Percentiles rank a stretch among this genome's conserved stretches.
These are phyloP conservation scores for Ondatra zibethicus DNA, from an alignment of 2,113 vertebrate species.

Conservation along the genomic window DNA sequence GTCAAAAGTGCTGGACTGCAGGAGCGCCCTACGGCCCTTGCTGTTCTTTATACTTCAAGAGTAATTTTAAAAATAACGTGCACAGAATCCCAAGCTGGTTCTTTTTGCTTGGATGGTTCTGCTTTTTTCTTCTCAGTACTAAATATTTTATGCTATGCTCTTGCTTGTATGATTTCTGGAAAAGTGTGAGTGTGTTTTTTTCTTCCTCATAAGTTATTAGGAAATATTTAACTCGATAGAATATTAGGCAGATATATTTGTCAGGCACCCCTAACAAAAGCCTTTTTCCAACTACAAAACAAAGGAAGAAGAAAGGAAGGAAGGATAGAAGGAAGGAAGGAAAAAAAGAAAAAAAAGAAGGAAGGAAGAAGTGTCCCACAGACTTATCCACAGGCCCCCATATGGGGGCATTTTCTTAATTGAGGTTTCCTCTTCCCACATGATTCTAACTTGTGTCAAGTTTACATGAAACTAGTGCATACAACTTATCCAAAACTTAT, in stretches of 20 bases:
- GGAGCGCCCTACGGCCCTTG: background rate
- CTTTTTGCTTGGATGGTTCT: background rate
- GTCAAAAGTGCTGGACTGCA: background rate
- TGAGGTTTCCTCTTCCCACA: background rate
- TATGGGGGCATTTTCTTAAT: background rate
- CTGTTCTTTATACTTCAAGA: background rate
- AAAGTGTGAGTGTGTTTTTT: background rate
- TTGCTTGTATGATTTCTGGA: background rate
- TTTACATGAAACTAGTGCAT: background rate
- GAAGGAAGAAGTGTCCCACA: background rate
- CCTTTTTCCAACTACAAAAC: background rate
- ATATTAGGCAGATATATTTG: background rate
- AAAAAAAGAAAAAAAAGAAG: rapidly evolving
- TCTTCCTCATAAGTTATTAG: background rate
- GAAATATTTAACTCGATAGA: background rate
- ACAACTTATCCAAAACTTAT: background rate
- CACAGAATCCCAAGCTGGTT: background rate
- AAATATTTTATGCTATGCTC: background rate
- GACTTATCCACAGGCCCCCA: background rate
- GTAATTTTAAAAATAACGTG: background rate
- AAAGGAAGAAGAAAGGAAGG: background rate
- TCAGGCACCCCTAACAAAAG: background rate
- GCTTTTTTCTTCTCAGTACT: background rate
- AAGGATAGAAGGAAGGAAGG: background rate
- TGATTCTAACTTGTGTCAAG: background rate